Base-by-base conservation (phyloP, 2,888 invertebrate species). In the Beris chalybata region DNA sequence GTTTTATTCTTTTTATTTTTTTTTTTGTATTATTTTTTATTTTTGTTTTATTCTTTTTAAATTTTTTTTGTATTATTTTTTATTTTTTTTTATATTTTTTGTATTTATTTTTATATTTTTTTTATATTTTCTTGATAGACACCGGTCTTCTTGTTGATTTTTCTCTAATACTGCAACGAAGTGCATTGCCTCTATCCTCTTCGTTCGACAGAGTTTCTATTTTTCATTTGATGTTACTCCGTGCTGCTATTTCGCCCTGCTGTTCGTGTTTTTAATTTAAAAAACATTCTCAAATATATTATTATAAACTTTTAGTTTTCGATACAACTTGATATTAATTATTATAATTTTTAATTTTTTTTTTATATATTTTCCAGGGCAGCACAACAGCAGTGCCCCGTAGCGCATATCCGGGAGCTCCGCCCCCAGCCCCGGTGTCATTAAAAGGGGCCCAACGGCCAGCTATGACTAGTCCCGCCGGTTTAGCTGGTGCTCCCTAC, bases 381-480 rank as follows among this genome's bases (percentile, higher is more conserved):
- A 77, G 76, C 73, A 74, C 76, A 73, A 73, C 75, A 74, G 73
- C 74, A 75, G 77, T 76, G 74, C 76, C 74, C 59, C 81, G 79
- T 73, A 79, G 76, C 74, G 77, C 77, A 69, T 81, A 76, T 71
- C 79, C 79, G 73, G 80, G 79, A 74, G 78, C 79, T 74, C 77
- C 79, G 75, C 77, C 79, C 71, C 79, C 78, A 75, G 77, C 79
- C 74, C 77, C 80, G 73, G 76, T 78, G 72, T 76, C 80, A 73
- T 75, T 81, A 67, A 81, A 81, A 76, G 79, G 80, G 76, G 77
- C 76, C 73, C 80, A 78, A 72, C 76, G 79, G 74, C 77, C 80
- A 76, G 78, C 79, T 74, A 81, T 81, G 81, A 80, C 78, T 73
- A 81, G 81, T 76, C 81, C 81, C 74, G 77, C 79, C 74, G 80